Evolutionary conservation across 2,888 invertebrate species (phyloP).

Genomic region (Polydrusus pterygomalis): DNA sequence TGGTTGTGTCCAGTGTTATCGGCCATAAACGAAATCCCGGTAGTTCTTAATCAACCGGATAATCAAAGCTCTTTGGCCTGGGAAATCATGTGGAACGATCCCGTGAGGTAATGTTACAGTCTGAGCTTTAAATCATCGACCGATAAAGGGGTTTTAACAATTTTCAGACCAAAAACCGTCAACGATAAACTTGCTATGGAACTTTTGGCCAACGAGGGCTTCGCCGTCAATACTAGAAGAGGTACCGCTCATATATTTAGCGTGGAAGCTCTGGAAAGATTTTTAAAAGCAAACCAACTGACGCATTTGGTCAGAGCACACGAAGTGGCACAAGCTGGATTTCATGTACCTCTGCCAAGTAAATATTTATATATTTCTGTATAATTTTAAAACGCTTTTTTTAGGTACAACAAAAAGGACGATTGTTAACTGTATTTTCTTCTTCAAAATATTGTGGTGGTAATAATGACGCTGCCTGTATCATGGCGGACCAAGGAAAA

Average conservation of each 20-base stretch:
- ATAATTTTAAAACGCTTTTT: conserved; percentile 36
- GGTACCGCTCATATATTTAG: conserved; percentile 85
- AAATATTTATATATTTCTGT: no score
- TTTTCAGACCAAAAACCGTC: conserved; percentile 70
- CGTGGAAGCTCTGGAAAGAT: conserved; percentile 79
- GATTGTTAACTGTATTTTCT: conserved; percentile 83
- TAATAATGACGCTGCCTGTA: conserved; percentile 82
- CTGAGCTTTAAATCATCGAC: background rate
- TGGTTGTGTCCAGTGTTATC: conserved; percentile 78
- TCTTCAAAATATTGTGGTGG: conserved; percentile 85
- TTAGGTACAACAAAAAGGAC: conserved; percentile 81
- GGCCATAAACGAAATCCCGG: conserved; percentile 80
- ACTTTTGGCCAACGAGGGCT: conserved; percentile 78
- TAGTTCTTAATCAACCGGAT: conserved; percentile 79
- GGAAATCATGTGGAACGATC: conserved; percentile 89
- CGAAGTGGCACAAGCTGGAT: conserved; percentile 82
- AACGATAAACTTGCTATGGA: conserved; percentile 73
- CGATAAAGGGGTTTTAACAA: no score
- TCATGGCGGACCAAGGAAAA: conserved; percentile 79
- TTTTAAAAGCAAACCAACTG: conserved; percentile 79
- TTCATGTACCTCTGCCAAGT: conserved; percentile 78
- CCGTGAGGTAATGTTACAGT: conserved; percentile 72
- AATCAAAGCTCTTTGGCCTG: conserved; percentile 83
- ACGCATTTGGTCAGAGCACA: conserved; percentile 85
- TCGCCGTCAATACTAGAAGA: conserved; percentile 79